Base-by-base conservation (phyloP, 2,888 invertebrate genomes). In the Minunthozetes semirufus region DNA sequence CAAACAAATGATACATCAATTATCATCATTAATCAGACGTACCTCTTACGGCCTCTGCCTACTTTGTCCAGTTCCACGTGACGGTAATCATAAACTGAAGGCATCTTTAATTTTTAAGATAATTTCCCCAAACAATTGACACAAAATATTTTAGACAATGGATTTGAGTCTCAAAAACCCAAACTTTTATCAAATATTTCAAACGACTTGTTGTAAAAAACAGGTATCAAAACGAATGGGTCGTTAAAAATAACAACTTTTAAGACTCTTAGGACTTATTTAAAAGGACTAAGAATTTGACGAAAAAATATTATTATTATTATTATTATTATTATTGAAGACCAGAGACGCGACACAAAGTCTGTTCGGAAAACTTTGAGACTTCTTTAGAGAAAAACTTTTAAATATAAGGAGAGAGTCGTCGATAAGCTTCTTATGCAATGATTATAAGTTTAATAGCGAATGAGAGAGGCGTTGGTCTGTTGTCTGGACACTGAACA, bases 61-160 rank as follows among this genome's bases (percentile, higher is more conserved):
- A 76, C 74, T 61, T 74, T 76, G 68, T 76, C 76, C n/a, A 76
- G 76, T 70, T 76, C 76, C 38, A 76, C 76, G 29, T 76, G 76
- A 29, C 73, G 76, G 25, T 38, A 76, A 73, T 74, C 73, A 53
- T 76, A 76, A 61, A 76, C 75, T 22, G 76, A 76, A 25, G 76
- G 76, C 76, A 76, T 76, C 13, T 66, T 22, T 11, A 15, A 59
- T 29, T 53, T 33, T 38, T n/a, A 3, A 29, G 42, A 27, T 11
- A 66, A 38, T 33, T 33, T 63, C 33, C 9, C 22, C n/a, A 19
- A 19, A 4, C 1, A 38, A 42, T 19, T 15, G 19, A 66, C 42
- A 66, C 13, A 15, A 59, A 59, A 59, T 15, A 29, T 15, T 33
- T 42, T 42, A 42, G 42, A 42, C 42, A 42, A 42, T 42, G 5